Evolutionary conservation across 2,797 vertebrate genomes (phyloP).

Genomic region (Catostomus latipinnis): DNA sequence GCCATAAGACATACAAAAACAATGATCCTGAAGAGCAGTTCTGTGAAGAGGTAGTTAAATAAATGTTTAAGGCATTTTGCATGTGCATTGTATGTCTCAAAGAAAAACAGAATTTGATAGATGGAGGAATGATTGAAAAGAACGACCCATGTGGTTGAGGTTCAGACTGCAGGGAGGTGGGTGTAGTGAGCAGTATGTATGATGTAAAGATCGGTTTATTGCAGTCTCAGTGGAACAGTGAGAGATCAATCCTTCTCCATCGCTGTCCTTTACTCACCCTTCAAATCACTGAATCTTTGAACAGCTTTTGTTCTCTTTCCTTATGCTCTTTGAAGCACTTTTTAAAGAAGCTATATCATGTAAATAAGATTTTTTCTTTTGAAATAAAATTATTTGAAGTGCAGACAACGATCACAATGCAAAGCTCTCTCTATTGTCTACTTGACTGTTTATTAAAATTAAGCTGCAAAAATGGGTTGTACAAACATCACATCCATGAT

Average conservation of each 20-base stretch:
- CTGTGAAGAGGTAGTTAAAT: background rate
- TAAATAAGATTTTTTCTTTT: conserved; percentile 4
- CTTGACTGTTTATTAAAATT: background rate
- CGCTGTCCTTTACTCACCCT: conserved; percentile 75
- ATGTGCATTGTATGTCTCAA: background rate
- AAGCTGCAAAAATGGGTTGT: background rate
- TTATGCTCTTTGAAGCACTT: conserved; percentile 35
- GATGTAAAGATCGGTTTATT: conserved; percentile 39
- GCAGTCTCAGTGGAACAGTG: conserved; percentile 31
- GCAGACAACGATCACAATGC: background rate
- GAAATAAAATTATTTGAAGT: conserved; percentile 8
- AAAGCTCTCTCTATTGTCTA: background rate
- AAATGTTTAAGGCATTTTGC: background rate
- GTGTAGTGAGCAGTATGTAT: background rate
- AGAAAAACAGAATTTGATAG: background rate
- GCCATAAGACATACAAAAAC: background rate
- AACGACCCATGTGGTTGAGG: background rate
- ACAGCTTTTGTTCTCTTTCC: conserved; percentile 40
- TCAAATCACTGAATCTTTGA: conserved; percentile 61
- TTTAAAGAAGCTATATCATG: background rate
- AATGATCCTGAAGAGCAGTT: conserved; percentile 6
- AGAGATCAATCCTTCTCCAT: conserved; percentile 25
- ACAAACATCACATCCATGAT: background rate
- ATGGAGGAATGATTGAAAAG: background rate
- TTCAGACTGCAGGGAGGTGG: conserved; percentile 1